Evolutionary conservation across 2,113 vertebrate genomes (phyloP).

Genomic region (Nibea albiflora): DNA sequence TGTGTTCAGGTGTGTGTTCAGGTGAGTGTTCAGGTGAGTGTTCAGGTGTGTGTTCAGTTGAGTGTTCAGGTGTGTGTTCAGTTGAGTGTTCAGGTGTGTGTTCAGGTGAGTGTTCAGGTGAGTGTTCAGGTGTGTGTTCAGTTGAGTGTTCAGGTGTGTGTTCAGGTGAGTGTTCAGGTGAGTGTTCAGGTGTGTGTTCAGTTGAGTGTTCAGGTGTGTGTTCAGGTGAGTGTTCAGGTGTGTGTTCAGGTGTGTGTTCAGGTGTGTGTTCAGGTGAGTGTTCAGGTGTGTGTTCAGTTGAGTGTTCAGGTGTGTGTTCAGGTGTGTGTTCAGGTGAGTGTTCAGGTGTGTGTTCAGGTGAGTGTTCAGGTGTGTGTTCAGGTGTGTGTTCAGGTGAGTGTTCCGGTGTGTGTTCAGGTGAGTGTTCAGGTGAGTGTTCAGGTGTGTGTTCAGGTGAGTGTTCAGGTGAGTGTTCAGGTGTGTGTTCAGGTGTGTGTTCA

Average conservation of each 20-base stretch:
- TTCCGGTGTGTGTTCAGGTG: not conserved
- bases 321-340: too few species aligned
- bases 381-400: not conserved
- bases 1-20: not conserved
- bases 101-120: not conserved
- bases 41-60: not conserved
- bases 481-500: too few species aligned
- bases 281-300: not conserved
- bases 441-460: too few species aligned
- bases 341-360: too few species aligned
- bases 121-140: not conserved
- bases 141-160: not conserved
- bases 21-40: not conserved
- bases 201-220: too few species aligned
- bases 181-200: too few species aligned
- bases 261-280: not conserved
- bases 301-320: not conserved
- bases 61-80: not conserved
- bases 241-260: not conserved
- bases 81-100: not conserved
- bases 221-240: too few species aligned
- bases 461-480: too few species aligned
- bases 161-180: not conserved
- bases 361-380: not conserved
- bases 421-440: not conserved